Evolutionary conservation across 2,113 vertebrate genomes (phyloP).

Genomic region (Crotophaga sulcirostris): DNA sequence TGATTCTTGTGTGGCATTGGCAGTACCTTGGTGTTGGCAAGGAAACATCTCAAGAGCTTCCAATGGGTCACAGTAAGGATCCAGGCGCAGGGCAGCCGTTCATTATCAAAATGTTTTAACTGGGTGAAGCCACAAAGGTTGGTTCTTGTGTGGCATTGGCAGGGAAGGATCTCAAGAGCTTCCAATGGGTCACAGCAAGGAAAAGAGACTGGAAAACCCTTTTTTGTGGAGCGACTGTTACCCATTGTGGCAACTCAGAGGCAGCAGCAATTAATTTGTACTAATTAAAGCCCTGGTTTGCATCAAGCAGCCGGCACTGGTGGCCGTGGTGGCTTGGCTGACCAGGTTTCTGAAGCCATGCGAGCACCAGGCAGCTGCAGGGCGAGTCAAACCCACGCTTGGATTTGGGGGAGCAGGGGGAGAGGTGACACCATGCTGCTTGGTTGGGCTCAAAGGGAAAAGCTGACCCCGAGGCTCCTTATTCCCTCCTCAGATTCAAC

Average conservation of each 20-base stretch:
- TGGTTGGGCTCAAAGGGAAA: not conserved
- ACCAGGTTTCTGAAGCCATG: rapidly evolving
- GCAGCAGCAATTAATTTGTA: not conserved
- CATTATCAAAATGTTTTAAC: rapidly evolving
- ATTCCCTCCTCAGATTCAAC: slow-evolving; percentile 76
- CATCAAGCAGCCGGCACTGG: rapidly evolving
- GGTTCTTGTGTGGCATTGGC: not conserved
- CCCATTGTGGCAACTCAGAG: rapidly evolving
- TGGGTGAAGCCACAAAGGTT: not conserved
- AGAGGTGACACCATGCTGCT: rapidly evolving
- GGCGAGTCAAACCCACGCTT: not conserved
- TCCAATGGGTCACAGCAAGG: rapidly evolving
- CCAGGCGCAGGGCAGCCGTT: not conserved
- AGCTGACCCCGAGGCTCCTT: not conserved
- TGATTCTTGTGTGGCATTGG: not conserved
- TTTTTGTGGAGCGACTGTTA: not conserved
- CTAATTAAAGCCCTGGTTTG: not conserved
- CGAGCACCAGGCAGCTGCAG: not conserved
- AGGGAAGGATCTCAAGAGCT: not conserved
- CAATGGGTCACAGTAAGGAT: rapidly evolving
- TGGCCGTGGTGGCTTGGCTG: rapidly evolving
- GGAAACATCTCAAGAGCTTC: not conserved
- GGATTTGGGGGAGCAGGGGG: not conserved
- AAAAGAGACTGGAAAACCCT: not conserved
- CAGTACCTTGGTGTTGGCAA: too few species aligned